Evolutionary conservation across 2,888 invertebrate species (phyloP).

Genomic region (Agonopterix subpropinquella): DNA sequence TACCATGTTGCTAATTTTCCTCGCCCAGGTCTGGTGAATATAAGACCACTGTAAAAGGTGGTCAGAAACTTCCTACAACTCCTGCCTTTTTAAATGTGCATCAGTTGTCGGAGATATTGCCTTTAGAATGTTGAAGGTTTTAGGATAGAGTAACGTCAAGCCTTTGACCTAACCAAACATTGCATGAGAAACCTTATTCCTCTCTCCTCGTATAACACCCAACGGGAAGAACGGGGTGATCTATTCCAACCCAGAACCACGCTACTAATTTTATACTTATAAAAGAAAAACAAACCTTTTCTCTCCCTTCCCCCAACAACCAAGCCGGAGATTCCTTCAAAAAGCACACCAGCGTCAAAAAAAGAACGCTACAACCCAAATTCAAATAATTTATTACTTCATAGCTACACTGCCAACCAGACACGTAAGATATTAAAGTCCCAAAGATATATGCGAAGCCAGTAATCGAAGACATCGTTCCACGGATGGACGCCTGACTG

Average conservation of each 20-base stretch:
- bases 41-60: too few relatives aligned
- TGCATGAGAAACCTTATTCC: too few relatives aligned
- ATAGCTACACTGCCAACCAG: conserved; percentile 34
- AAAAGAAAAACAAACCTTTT: conserved; percentile 18
- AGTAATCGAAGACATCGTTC: conserved; percentile 15
- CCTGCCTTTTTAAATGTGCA: too few relatives aligned
- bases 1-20: too few relatives aligned
- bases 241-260: not conserved
- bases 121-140: too few relatives aligned
- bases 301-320: conserved; percentile 23
- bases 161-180: too few relatives aligned
- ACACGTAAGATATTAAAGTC: conserved; percentile 22
- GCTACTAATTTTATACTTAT: not conserved
- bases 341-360: conserved; percentile 17
- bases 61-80: too few relatives aligned
- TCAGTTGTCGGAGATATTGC: too few relatives aligned
- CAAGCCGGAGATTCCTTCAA: conserved; percentile 30
- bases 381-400: conserved; percentile 26
- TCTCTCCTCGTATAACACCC: too few relatives aligned
- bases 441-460: conserved; percentile 22
- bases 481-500: conserved; percentile 20
- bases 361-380: conserved; percentile 17
- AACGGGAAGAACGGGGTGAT: too few relatives aligned
- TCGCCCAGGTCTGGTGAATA: too few relatives aligned
- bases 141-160: too few relatives aligned